Conservation (phyloP, 2,797 vertebrate genomes). For the Amphiprion clarkii region DNA sequence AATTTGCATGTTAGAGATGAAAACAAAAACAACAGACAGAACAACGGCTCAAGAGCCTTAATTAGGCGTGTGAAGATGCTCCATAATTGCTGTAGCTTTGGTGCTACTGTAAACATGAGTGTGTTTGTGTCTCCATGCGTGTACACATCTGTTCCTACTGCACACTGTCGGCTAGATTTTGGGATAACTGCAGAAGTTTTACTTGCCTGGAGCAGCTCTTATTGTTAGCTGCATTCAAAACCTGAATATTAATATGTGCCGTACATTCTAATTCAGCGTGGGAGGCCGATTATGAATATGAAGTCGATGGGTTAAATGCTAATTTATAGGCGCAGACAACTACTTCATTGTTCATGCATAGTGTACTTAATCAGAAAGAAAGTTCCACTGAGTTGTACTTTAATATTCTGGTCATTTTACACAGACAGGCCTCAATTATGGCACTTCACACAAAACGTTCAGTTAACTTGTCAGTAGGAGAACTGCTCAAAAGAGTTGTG, state of each 20-base stretch:
- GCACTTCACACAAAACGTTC: neutral
- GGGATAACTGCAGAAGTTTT: slow-evolving; percentile 33
- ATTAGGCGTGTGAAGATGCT: slow-evolving; percentile 69
- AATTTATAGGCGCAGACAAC: no score
- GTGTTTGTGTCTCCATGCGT: slow-evolving; percentile 23
- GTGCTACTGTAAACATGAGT: slow-evolving; percentile 38
- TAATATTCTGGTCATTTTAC: neutral
- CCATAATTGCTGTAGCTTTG: slow-evolving; percentile 63
- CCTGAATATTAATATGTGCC: neutral
- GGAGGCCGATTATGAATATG: neutral
- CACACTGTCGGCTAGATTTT: slow-evolving; percentile 20
- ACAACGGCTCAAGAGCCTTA: slow-evolving; percentile 64
- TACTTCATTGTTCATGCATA: neutral
- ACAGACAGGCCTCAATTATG: neutral
- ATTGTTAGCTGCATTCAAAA: slow-evolving; percentile 14
- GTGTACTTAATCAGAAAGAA: neutral
- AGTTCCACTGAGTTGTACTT: neutral
- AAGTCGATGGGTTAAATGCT: neutral
- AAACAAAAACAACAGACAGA: slow-evolving; percentile 62
- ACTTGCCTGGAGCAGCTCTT: slow-evolving; percentile 15
- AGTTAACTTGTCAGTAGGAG: neutral
- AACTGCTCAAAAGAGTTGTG: neutral
- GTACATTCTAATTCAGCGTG: slow-evolving; percentile 1
- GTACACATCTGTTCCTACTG: slow-evolving; percentile 39
- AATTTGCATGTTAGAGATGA: slow-evolving; percentile 66